Conservation (phyloP, 2,113 vertebrate species). For the Scortum barcoo region DNA sequence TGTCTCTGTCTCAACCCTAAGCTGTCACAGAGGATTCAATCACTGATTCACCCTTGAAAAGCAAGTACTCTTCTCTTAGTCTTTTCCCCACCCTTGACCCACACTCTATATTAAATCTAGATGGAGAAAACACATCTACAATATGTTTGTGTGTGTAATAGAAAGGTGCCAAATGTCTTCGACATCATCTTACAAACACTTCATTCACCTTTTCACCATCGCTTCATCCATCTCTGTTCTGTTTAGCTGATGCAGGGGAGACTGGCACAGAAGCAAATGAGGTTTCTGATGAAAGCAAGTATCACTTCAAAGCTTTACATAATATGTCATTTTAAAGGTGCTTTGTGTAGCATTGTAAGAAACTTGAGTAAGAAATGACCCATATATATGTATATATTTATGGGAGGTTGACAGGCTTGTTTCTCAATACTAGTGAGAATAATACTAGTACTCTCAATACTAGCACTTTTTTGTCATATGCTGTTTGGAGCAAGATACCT, state of each 20-base stretch:
- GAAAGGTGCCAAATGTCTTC: conserved; percentile 11
- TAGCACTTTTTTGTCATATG: background rate
- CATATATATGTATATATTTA: background rate
- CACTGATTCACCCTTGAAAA: conserved; percentile 81
- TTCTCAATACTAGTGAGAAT: background rate
- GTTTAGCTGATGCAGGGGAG: conserved; percentile 74
- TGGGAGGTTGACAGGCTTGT: too few species aligned
- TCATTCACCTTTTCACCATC: conserved; percentile 37
- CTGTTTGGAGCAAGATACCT: background rate
- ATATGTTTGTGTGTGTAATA: background rate
- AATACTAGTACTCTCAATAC: background rate
- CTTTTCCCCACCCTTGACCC: conserved; percentile 11
- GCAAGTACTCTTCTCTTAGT: conserved; percentile 78
- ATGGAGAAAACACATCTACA: background rate
- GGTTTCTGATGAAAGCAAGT: conserved; percentile 85
- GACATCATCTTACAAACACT: background rate
- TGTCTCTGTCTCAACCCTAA: conserved; percentile 71
- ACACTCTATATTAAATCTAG: background rate
- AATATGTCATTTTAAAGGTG: conserved; percentile 35
- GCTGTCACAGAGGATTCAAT: conserved; percentile 80
- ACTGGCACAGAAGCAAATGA: conserved; percentile 70
- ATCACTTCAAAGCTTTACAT: conserved; percentile 51
- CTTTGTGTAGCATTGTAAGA: conserved; percentile 49
- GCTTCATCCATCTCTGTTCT: conserved; percentile 44
- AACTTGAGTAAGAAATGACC: background rate